Conservation (phyloP, 2,113 vertebrate genomes). For the Chitala chitala region DNA sequence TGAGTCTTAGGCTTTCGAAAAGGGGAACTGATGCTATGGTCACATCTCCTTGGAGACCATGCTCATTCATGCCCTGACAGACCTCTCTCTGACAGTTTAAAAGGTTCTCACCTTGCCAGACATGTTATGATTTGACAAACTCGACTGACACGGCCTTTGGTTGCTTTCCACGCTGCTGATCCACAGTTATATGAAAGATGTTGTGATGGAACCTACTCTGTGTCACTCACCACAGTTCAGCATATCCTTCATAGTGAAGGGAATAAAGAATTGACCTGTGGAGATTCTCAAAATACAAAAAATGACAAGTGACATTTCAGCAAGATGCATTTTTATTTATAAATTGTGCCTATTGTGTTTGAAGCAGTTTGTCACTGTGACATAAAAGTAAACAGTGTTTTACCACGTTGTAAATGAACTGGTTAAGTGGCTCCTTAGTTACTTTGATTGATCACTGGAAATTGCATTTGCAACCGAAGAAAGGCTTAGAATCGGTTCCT, state of each 20-base stretch:
- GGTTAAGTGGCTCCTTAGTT: not conserved
- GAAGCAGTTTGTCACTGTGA: slow-evolving; percentile 13
- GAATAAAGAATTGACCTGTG: not conserved
- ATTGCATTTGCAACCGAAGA: not conserved
- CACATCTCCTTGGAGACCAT: no score
- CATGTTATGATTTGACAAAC: no score
- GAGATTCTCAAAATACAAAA: not conserved
- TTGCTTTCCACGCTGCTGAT: no score
- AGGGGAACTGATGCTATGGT: no score
- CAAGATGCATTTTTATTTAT: slow-evolving; percentile 5
- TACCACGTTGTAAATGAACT: not conserved
- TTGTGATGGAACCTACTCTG: not conserved
- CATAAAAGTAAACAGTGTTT: slow-evolving; percentile 2
- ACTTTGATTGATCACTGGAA: not conserved
- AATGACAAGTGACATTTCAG: not conserved
- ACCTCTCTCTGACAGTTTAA: no score
- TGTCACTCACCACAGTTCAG: not conserved
- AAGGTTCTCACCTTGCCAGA: no score
- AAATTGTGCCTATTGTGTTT: not conserved
- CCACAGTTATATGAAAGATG: not conserved
- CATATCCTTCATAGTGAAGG: not conserved
- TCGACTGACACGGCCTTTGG: no score
- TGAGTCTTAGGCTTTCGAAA: no score
- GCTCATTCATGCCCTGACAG: no score
- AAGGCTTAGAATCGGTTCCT: not conserved